Base-by-base conservation (phyloP, 2,888 invertebrate genomes). In the Caenorhabditis imperialis region DNA sequence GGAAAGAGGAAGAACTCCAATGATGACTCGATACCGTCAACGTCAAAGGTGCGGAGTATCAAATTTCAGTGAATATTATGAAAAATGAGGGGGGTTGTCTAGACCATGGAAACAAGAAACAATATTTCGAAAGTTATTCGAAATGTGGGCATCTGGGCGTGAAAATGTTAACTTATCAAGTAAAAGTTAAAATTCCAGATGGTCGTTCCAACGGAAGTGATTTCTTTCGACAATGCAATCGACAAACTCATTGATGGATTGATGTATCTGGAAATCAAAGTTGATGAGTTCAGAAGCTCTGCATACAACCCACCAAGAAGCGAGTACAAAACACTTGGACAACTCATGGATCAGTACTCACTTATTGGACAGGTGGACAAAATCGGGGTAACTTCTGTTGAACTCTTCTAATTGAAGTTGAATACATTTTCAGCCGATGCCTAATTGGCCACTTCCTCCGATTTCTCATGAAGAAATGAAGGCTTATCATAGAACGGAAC, bases 191-290 rank as follows among this genome's bases (percentile, higher is more conserved):
- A 45, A 30, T 16, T 50, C 18, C 42, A 62, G 60, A 53, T 65
- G 45, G 10, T 55, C 2, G 44, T 67, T 12, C 65, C 55, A 22
- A 50, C 67, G 3, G 60, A 61, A 25, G 33, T 67, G 7, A 48
- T 63, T 1, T 53, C 78, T 22, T 35, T 54, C 23, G 77, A 77
- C 16, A 33, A 47, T 12, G 48, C 69, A 3, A 54, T 78, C 16
- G 63, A 61, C n/a, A 50, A 50, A 20, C 30, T 80, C 0, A 74
- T 80, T 6, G 80, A 80, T 33, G 72, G 76, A 30, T 30, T 80
- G n/a, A n/a, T 74, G 40, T 80, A 80, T 27, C 27, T 80, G 14
- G 80, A 80, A 57, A 48, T 80, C 30, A 78, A 81, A 63, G 63
- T 65, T 25, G 78, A 78, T 6, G 69, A 69, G 2, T 78, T 80